A percentile compares a stretch with the other conserved stretches of the same genome.
Evolutionary conservation across 1,140 invertebrate genomes (phyloP).

Genomic region (Pararge aegeria): DNA sequence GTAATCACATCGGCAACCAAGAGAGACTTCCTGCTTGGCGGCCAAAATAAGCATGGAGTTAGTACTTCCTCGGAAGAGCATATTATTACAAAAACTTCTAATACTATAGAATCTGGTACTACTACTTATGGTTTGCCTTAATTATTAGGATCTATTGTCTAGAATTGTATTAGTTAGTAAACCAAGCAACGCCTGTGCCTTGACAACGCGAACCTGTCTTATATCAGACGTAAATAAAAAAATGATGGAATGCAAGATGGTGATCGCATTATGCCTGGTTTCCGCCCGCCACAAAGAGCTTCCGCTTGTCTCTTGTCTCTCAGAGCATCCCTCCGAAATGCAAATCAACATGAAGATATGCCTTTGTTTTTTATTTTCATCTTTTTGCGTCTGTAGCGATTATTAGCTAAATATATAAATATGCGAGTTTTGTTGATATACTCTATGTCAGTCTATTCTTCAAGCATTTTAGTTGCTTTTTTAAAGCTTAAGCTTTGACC

Average conservation of each 20-base stretch:
- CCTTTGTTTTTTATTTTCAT: conserved; percentile 40
- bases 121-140: no score
- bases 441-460: no score
- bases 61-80: no score
- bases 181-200: conserved; percentile 17
- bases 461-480: no score
- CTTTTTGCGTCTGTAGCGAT: conserved; percentile 13
- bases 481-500: no score
- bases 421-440: not conserved
- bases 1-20: no score
- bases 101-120: no score
- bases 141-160: no score
- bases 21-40: no score
- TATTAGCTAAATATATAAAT: conserved; percentile 14
- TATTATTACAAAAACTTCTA: no score
- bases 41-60: no score
- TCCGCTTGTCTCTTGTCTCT: conserved; percentile 74
- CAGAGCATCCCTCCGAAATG: conserved; percentile 67
- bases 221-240: conserved; percentile 50
- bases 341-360: conserved; percentile 57
- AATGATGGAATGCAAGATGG: conserved; percentile 71
- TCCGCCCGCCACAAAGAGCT: conserved; percentile 70
- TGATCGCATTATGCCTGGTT: conserved; percentile 68
- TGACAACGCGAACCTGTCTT: conserved; percentile 46
- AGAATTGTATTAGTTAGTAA: not conserved